phyloP scores from a whole-genome alignment of 2,113 vertebrate species.

The Tinamus guttatus region DNA sequence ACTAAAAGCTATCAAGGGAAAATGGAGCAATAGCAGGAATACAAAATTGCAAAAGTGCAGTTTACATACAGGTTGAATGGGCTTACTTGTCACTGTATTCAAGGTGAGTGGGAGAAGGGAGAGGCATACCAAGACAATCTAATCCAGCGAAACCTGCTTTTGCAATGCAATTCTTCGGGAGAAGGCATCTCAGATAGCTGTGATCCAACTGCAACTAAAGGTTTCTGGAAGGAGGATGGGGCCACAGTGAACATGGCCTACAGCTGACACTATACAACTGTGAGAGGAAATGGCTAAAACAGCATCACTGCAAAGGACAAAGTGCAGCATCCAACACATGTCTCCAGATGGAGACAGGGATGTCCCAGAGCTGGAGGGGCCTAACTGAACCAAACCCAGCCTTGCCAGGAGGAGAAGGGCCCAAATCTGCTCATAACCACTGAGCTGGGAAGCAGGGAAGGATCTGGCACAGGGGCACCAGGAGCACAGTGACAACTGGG shows the following conservation, averaged over 20 bases:
- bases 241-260: background rate
- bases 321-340: rapidly evolving
- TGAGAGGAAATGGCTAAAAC: background rate
- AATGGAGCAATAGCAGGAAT: background rate
- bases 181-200: rapidly evolving
- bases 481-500: background rate
- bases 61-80: rapidly evolving
- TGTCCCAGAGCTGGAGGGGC: too few species aligned
- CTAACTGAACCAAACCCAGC: background rate
- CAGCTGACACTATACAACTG: background rate
- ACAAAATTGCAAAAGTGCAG: background rate
- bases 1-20: background rate
- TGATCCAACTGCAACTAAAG: background rate
- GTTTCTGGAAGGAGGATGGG: rapidly evolving
- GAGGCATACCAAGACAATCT: too few species aligned
- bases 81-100: rapidly evolving
- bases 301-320: background rate
- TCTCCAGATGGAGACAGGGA: background rate
- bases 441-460: background rate
- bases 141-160: background rate
- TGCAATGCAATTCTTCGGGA: rapidly evolving
- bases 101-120: rapidly evolving
- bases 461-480: background rate
- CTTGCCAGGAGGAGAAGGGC: background rate
- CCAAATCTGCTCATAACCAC: background rate